Conservation (phyloP, 2,113 vertebrate species). For the Aldabrachelys gigantea region DNA sequence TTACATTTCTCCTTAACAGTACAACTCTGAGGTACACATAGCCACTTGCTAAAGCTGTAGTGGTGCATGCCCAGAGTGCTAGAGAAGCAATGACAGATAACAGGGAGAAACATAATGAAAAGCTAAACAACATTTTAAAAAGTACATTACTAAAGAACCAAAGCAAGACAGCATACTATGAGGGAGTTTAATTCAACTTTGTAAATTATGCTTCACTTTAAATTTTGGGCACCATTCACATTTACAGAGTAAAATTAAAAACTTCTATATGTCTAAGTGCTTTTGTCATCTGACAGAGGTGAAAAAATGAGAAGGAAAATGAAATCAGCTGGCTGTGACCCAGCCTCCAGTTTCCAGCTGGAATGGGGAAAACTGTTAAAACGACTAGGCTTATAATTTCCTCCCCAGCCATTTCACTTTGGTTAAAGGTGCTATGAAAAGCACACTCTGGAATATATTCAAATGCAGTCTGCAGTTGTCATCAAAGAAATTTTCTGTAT, state of each 20-base stretch:
- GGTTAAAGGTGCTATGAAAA: neutral
- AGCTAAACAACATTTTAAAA: neutral
- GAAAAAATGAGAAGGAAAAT: conserved; percentile 46
- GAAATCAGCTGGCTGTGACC: conserved; percentile 59
- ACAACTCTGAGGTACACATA: neutral
- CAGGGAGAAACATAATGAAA: neutral
- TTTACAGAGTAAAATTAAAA: conserved; percentile 44
- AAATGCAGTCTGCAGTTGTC: conserved; percentile 22
- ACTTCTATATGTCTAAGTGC: neutral
- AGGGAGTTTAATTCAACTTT: neutral
- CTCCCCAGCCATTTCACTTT: conserved; percentile 1
- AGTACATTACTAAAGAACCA: neutral
- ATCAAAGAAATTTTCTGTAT: conserved; percentile 45
- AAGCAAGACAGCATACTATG: neutral
- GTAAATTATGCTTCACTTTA: neutral
- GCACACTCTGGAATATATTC: conserved; percentile 38
- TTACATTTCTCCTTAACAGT: neutral
- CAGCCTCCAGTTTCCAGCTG: conserved; percentile 11
- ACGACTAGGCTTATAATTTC: neutral
- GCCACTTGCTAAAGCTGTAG: neutral
- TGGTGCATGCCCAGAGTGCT: neutral
- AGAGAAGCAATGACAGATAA: neutral
- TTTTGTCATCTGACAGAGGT: conserved; percentile 38
- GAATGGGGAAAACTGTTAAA: conserved; percentile 36
- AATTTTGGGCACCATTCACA: neutral